These are phyloP conservation scores for Capitella teleta DNA, from an alignment of 1,140 invertebrate genomes.

Conservation along the genomic window DNA sequence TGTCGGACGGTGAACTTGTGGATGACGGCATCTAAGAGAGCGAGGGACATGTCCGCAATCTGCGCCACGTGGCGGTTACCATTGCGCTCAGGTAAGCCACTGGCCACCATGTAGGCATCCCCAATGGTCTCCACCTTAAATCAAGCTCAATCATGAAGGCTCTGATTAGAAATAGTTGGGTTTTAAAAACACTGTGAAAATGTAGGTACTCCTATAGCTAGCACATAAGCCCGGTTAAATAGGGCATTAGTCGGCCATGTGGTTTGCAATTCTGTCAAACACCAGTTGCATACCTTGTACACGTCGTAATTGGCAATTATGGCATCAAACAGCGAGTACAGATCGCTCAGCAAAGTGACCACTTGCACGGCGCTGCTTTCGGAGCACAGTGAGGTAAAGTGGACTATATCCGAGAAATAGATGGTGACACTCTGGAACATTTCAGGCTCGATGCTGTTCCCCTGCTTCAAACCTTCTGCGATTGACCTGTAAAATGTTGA, in stretches of 20 bases:
- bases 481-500: conserved; percentile 41
- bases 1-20: conserved; percentile 69
- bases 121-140: conserved; percentile 84
- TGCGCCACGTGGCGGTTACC: conserved; percentile 63
- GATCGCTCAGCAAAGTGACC: conserved; percentile 19
- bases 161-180: conserved; percentile 51
- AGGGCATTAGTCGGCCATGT: not conserved
- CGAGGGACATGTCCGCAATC: conserved; percentile 77
- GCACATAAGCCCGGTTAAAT: not conserved
- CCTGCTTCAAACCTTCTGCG: conserved; percentile 71
- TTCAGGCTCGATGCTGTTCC: conserved; percentile 70
- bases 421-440: conserved; percentile 75
- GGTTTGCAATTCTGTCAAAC: not conserved
- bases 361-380: conserved; percentile 26
- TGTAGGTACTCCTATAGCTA: conserved; percentile 61
- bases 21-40: conserved; percentile 68
- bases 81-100: conserved; percentile 65
- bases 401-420: conserved; percentile 82
- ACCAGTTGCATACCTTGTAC: conserved; percentile 55
- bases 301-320: conserved; percentile 78
- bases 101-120: conserved; percentile 87
- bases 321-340: conserved; percentile 79
- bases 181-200: conserved; percentile 37
- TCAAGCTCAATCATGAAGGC: conserved; percentile 70
- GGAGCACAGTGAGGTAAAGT: conserved; percentile 81